Conservation (phyloP, 2,113 vertebrate species). For the Nycticorax nycticorax region DNA sequence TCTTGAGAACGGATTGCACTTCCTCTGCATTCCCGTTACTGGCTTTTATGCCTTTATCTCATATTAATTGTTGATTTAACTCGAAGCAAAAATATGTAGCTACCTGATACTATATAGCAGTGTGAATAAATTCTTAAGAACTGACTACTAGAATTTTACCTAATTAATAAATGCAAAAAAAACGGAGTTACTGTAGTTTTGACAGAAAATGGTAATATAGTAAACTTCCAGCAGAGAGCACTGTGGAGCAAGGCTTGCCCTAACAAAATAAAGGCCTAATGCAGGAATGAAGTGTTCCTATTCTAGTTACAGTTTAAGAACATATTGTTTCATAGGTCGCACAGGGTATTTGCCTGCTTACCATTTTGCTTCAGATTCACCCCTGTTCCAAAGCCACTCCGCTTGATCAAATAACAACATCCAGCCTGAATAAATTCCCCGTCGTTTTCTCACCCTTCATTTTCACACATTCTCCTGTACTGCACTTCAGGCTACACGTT, state of each 20-base stretch:
- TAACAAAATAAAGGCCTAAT: background rate
- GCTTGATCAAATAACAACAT: background rate
- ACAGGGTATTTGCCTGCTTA: background rate
- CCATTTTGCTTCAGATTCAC: background rate
- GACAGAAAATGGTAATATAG: background rate
- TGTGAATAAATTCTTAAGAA: background rate
- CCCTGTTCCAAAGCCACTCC: background rate
- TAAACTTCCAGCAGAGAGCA: slow-evolving; percentile 62
- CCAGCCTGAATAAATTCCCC: background rate
- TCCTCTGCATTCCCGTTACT: background rate
- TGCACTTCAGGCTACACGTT: background rate
- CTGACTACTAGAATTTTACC: background rate
- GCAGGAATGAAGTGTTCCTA: background rate
- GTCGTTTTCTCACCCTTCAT: background rate
- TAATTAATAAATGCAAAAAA: background rate
- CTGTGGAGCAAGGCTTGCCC: background rate
- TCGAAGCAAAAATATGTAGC: background rate
- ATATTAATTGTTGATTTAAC: background rate
- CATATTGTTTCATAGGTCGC: background rate
- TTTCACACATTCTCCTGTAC: background rate
- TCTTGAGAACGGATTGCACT: background rate
- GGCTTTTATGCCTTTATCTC: background rate
- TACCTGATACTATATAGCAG: background rate
- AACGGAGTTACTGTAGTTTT: background rate
- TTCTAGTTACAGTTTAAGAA: background rate